These are phyloP conservation scores for Oophaga sylvatica DNA, from an alignment of 2,797 vertebrate genomes.

Conservation along the genomic window DNA sequence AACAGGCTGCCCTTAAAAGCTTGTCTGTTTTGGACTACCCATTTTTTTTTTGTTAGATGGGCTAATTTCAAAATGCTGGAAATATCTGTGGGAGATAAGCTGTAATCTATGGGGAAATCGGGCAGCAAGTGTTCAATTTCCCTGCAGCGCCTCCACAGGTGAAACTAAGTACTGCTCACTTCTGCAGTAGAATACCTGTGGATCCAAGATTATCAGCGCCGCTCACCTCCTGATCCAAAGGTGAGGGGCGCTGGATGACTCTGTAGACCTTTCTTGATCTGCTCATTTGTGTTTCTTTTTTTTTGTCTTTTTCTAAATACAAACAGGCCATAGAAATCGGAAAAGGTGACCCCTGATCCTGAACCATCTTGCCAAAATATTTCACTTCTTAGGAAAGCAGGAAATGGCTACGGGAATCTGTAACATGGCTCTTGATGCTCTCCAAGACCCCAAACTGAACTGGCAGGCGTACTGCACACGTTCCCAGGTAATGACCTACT, in stretches of 20 bases:
- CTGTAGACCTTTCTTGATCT: background rate
- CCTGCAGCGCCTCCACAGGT: too few relatives aligned
- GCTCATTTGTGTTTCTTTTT: background rate
- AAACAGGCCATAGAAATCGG: slow-evolving; percentile 79
- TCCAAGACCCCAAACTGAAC: slow-evolving; percentile 80
- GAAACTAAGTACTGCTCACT: too few relatives aligned
- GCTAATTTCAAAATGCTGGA: too few relatives aligned
- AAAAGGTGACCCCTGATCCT: slow-evolving; percentile 75
- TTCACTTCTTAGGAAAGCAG: slow-evolving; percentile 79
- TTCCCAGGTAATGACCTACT: slow-evolving; percentile 74
- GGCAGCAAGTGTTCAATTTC: too few relatives aligned
- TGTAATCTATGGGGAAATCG: too few relatives aligned
- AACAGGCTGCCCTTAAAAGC: too few relatives aligned
- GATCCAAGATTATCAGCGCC: too few relatives aligned
- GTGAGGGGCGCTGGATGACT: background rate
- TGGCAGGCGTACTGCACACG: slow-evolving; percentile 84
- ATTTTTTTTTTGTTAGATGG: too few relatives aligned
- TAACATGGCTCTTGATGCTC: slow-evolving; percentile 80
- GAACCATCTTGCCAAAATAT: slow-evolving; percentile 79
- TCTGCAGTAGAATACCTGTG: too few relatives aligned
- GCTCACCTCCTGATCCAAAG: too few relatives aligned
- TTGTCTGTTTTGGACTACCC: too few relatives aligned
- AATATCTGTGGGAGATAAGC: too few relatives aligned
- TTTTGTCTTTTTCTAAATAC: background rate
- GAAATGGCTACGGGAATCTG: slow-evolving; percentile 83